Evolutionary conservation across 2,113 vertebrate genomes (phyloP).

Genomic region (Dromaius novaehollandiae): DNA sequence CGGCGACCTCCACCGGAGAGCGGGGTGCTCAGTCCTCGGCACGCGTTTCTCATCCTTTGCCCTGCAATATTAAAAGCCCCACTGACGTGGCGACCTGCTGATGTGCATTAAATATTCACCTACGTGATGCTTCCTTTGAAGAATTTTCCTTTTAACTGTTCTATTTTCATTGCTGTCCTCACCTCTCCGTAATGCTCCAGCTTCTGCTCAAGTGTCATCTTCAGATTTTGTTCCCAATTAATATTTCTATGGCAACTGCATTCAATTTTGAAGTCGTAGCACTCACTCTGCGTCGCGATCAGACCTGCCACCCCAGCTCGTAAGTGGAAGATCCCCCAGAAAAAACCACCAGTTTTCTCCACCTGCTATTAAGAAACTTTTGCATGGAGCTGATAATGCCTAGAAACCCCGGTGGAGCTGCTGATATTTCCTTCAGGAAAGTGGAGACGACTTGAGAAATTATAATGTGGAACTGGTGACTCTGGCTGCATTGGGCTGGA

Average conservation of each 20-base stretch:
- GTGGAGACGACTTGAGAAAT: background rate
- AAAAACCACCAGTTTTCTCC: background rate
- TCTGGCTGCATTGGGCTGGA: background rate
- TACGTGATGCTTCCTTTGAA: slow-evolving; percentile 42
- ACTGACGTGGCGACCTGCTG: background rate
- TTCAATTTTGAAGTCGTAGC: slow-evolving; percentile 54
- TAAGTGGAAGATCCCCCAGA: background rate
- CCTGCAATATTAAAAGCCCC: background rate
- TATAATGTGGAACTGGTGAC: background rate
- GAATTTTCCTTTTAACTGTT: slow-evolving; percentile 57
- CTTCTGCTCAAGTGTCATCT: slow-evolving; percentile 61
- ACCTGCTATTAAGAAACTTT: background rate
- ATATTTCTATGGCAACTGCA: slow-evolving; percentile 73
- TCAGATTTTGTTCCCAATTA: slow-evolving; percentile 69
- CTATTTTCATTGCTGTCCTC: slow-evolving; percentile 63
- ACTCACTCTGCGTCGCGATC: background rate
- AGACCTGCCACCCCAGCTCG: background rate
- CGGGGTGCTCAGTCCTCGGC: background rate
- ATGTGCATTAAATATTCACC: slow-evolving; percentile 53
- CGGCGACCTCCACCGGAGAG: background rate
- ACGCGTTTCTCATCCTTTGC: background rate
- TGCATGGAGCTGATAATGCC: background rate
- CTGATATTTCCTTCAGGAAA: background rate
- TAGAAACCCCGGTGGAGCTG: background rate
- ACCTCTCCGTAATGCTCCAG: slow-evolving; percentile 28